These are phyloP conservation scores for Zapus hudsonius DNA, from an alignment of 2,113 vertebrate species.

Conservation along the genomic window DNA sequence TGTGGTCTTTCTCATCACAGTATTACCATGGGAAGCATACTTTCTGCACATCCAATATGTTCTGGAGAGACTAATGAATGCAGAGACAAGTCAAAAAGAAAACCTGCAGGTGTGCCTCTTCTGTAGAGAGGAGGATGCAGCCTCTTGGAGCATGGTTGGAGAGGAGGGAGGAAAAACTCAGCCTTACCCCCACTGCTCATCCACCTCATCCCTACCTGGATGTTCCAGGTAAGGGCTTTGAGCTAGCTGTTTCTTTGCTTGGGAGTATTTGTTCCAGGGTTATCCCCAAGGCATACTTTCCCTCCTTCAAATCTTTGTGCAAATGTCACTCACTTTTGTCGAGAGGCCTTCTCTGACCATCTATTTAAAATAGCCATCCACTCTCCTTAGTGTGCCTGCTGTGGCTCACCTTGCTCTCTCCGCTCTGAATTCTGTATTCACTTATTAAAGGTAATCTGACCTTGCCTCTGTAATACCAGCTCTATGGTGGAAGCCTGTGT, in stretches of 20 bases:
- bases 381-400: too few species aligned
- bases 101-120: too few species aligned
- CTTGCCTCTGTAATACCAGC: background rate
- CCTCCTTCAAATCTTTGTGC: background rate
- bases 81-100: background rate
- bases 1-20: background rate
- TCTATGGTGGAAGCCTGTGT: fast-evolving
- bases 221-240: background rate
- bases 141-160: background rate
- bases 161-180: background rate
- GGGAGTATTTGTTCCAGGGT: background rate
- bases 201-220: background rate
- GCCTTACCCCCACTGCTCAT: too few species aligned
- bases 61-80: too few species aligned
- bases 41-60: background rate
- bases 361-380: background rate
- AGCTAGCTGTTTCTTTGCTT: background rate
- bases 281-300: background rate
- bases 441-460: background rate
- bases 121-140: background rate
- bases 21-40: fast-evolving
- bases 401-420: background rate
- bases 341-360: background rate
- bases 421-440: too few species aligned
- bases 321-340: background rate